phyloP scores from a whole-genome alignment of 1,140 invertebrate species.

The Drosophila nigromelanica region DNA sequence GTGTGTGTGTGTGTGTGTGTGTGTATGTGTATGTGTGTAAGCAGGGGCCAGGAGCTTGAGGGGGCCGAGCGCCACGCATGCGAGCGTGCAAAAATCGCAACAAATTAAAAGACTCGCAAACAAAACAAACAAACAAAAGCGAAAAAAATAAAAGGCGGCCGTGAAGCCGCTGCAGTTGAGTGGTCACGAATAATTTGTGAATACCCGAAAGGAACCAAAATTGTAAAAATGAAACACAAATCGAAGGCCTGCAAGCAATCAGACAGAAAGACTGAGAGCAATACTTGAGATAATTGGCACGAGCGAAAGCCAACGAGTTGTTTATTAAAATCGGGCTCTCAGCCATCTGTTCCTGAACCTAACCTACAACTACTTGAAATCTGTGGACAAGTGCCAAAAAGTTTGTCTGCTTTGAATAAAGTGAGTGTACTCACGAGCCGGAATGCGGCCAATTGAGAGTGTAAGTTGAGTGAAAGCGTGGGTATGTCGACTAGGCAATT shows the following conservation, averaged over 20 bases:
- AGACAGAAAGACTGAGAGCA: not conserved
- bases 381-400: no score
- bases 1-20: not conserved
- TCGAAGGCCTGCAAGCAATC: slow-evolving; percentile 1
- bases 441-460: no score
- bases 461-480: no score
- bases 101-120: slow-evolving; percentile 73
- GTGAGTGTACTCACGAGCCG: no score
- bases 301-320: not conserved
- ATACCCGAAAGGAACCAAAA: not conserved
- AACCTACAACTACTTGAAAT: no score
- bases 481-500: no score
- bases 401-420: no score
- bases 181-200: slow-evolving; percentile 39
- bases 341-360: no score
- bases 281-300: slow-evolving; percentile 24
- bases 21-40: not conserved
- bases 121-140: slow-evolving; percentile 4
- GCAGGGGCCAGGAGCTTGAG: not conserved
- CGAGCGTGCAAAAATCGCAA: slow-evolving; percentile 75
- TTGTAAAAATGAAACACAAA: not conserved
- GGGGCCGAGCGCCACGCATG: slow-evolving; percentile 21
- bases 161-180: slow-evolving; percentile 29
- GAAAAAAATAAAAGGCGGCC: slow-evolving; percentile 21
- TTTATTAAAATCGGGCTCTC: no score